Conservation (phyloP, 1,140 invertebrate species). For the Globodera ellingtonae region DNA sequence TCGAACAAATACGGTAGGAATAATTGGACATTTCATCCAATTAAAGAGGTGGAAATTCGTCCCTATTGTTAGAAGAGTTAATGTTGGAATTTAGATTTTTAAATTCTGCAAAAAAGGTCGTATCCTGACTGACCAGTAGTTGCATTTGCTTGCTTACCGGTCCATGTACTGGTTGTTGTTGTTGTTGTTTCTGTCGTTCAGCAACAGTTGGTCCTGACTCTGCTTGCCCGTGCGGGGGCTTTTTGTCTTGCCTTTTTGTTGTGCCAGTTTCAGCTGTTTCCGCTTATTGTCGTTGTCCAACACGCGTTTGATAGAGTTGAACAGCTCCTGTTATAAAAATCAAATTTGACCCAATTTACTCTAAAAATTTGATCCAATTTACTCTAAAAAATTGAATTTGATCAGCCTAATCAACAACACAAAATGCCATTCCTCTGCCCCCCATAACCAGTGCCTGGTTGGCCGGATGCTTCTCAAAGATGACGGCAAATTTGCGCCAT, state of each 20-base stretch:
- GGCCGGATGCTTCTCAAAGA: slow-evolving; percentile 76
- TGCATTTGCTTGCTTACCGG: neutral
- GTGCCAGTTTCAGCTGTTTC: neutral
- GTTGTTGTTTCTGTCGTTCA: slow-evolving; percentile 17
- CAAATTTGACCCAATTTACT: too few relatives aligned
- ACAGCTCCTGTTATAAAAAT: neutral
- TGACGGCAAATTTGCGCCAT: slow-evolving; percentile 89
- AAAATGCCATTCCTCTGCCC: too few relatives aligned
- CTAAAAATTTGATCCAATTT: too few relatives aligned
- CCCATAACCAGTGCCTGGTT: slow-evolving; percentile 53
- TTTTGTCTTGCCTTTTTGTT: neutral
- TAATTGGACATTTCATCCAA: too few relatives aligned
- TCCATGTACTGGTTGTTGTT: neutral
- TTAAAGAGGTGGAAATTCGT: neutral
- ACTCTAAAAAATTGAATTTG: too few relatives aligned
- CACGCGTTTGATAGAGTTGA: slow-evolving; percentile 47
- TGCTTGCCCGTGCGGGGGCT: neutral
- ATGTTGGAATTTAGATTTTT: too few relatives aligned
- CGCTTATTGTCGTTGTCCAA: slow-evolving; percentile 47
- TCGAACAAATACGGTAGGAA: neutral
- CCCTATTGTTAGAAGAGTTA: too few relatives aligned
- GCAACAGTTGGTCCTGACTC: neutral
- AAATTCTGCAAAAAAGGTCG: too few relatives aligned
- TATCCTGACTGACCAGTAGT: neutral
- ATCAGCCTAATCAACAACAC: too few relatives aligned